Conservation (phyloP, 1,140 invertebrate genomes). For the Pomphorhynchus laevis region DNA sequence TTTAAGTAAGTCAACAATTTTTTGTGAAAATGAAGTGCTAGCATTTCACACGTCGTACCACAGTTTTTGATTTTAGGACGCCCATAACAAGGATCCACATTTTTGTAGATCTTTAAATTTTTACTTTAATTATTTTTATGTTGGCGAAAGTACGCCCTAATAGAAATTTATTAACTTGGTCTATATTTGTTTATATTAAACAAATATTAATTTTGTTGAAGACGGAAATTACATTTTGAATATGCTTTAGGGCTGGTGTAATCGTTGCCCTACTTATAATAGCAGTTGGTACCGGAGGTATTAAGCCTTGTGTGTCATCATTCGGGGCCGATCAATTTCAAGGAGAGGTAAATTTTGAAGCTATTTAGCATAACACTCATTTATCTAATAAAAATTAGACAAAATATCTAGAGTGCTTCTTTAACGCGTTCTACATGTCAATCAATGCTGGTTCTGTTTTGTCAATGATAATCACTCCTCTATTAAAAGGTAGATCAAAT, state of each 20-base stretch:
- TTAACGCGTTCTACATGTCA: slow-evolving; percentile 62
- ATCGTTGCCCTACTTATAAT: background rate
- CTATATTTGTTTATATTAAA: too few relatives aligned
- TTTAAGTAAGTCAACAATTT: too few relatives aligned
- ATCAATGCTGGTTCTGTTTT: slow-evolving; percentile 62
- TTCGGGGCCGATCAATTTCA: slow-evolving; percentile 65
- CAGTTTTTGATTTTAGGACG: too few relatives aligned
- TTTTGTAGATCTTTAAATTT: too few relatives aligned
- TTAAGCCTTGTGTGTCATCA: slow-evolving; percentile 76
- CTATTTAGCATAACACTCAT: background rate
- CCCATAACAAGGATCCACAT: too few relatives aligned
- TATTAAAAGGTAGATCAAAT: slow-evolving; percentile 26
- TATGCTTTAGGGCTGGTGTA: slow-evolving; percentile 13
- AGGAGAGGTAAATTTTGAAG: slow-evolving; percentile 23
- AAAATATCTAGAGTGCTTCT: slow-evolving; percentile 38
- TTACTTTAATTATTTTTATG: too few relatives aligned
- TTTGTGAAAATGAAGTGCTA: too few relatives aligned
- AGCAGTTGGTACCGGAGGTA: slow-evolving; percentile 24
- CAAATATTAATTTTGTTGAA: too few relatives aligned
- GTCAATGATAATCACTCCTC: slow-evolving; percentile 51
- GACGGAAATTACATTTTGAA: too few relatives aligned
- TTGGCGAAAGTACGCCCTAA: too few relatives aligned
- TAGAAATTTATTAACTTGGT: too few relatives aligned
- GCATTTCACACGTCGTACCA: too few relatives aligned
- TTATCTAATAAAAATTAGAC: slow-evolving; percentile 12